phyloP scores from a whole-genome alignment of 2,797 vertebrate genomes.

The Mus spretus region DNA sequence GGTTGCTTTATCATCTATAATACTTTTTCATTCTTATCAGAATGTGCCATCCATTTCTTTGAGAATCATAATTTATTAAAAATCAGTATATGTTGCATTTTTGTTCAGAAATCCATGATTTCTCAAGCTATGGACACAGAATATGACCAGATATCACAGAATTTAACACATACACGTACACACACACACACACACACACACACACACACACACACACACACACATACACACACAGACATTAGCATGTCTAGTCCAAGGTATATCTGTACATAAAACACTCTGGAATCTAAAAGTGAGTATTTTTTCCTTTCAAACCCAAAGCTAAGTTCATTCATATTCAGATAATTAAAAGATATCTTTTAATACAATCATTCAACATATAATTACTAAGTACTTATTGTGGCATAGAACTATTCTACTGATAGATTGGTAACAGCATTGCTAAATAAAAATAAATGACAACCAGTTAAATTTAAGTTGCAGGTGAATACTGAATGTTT shows the following conservation, averaged over 20 bases:
- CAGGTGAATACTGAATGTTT: not conserved
- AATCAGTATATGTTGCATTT: not conserved
- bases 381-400: not conserved
- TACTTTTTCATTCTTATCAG: not conserved
- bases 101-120: not conserved
- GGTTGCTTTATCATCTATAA: not conserved
- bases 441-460: not conserved
- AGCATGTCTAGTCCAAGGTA: not conserved
- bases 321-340: not conserved
- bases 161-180: not conserved
- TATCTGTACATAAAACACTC: not conserved
- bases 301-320: not conserved
- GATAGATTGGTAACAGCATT: not conserved
- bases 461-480: slow-evolving; percentile 4
- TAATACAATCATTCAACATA: not conserved
- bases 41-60: not conserved
- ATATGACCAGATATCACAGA: not conserved
- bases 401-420: not conserved
- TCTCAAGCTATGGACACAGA: not conserved
- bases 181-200: not conserved
- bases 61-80: slow-evolving; percentile 1
- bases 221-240: not conserved
- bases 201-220: not conserved
- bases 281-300: not conserved
- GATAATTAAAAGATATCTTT: not conserved